Evolutionary conservation across 2,888 invertebrate species (phyloP).

Genomic region (Luperina nickerlii): DNA sequence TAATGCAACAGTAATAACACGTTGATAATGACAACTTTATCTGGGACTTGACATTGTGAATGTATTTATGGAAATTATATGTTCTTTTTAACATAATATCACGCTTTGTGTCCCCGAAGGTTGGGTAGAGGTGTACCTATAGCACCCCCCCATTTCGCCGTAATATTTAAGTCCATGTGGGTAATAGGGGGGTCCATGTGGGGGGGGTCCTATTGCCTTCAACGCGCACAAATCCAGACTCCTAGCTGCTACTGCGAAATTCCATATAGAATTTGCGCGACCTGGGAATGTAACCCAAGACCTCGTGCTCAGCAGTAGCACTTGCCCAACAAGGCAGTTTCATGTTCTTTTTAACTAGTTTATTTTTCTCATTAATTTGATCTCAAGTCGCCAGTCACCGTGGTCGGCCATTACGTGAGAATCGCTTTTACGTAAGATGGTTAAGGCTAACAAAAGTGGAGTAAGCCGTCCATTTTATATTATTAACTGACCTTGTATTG

Average conservation of each 20-base stretch:
- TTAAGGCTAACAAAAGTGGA: conserved; percentile 73
- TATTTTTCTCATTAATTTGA: background rate
- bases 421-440: conserved; percentile 71
- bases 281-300: background rate
- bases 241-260: background rate
- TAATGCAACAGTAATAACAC: background rate
- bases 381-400: conserved; percentile 33
- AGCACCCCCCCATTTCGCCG: too few relatives aligned
- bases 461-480: conserved; percentile 60
- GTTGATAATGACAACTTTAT: background rate
- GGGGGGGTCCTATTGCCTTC: background rate
- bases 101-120: too few relatives aligned
- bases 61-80: background rate
- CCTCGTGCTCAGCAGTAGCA: background rate
- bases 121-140: too few relatives aligned
- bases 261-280: background rate
- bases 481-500: conserved; percentile 55
- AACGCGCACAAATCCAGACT: too few relatives aligned
- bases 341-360: background rate
- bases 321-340: background rate
- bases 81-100: background rate
- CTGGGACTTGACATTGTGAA: background rate
- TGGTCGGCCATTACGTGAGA: conserved; percentile 52
- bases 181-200: too few relatives aligned
- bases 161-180: background rate